Evolutionary conservation across 2,888 invertebrate genomes (phyloP).

Genomic region (Desoria tigrina): DNA sequence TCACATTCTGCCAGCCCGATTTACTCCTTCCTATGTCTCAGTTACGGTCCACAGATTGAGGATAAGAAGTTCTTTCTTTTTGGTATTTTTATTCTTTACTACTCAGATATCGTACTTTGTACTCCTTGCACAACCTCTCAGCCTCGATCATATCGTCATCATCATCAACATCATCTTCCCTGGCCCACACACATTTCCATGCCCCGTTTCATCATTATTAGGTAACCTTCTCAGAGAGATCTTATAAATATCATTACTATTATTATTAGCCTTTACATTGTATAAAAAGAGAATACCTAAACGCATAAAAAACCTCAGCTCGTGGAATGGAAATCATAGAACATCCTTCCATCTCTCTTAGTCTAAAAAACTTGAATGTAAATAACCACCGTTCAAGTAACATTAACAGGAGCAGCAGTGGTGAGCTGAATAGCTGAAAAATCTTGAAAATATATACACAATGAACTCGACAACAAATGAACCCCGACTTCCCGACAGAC

Average conservation of each 20-base stretch:
- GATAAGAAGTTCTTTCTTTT: conserved; percentile 6
- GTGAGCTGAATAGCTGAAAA: too few species aligned
- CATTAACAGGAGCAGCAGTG: too few species aligned
- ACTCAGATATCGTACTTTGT: background rate
- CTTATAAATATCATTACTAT: background rate
- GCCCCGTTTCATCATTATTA: background rate
- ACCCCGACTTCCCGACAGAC: background rate
- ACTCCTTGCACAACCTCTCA: background rate
- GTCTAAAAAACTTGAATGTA: background rate
- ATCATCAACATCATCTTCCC: background rate
- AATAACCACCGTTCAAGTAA: background rate
- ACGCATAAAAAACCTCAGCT: background rate
- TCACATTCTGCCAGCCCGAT: too few species aligned
- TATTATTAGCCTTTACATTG: background rate
- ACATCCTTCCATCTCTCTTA: background rate
- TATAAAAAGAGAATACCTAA: background rate
- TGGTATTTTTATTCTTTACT: background rate
- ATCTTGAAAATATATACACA: too few species aligned
- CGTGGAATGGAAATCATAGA: background rate
- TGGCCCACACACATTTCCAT: background rate
- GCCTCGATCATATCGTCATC: too few species aligned
- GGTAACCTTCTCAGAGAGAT: background rate
- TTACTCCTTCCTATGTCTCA: too few species aligned
- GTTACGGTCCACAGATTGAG: conserved; percentile 6
- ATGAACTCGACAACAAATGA: background rate